Base-by-base conservation (phyloP, 1,140 invertebrate species). In the Tetraneura akinire region DNA sequence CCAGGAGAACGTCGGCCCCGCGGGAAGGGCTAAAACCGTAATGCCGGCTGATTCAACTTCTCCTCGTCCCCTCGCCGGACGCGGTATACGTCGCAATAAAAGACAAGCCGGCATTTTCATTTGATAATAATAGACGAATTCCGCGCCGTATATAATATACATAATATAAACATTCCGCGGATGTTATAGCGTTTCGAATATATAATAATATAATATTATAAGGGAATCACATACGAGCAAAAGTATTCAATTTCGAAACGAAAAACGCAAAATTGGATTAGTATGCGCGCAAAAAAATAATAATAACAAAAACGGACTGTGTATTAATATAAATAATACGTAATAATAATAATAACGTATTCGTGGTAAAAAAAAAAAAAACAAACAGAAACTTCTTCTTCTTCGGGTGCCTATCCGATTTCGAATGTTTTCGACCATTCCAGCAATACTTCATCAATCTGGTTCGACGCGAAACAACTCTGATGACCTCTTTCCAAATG, bases 81-180 rank as follows among this genome's bases (percentile, higher is more conserved):
- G n/a, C 21, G n/a, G n/a, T n/a, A n/a, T 55, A 55, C 51, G n/a
- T 32, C 26, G 47, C 29, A 32, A 74, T 55, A 23, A 57, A 55
- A 57, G 26, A 74, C 26, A 55, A 68, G 57, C 51, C 21, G 23
- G 13, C 14, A 53, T 37, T 74, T 37, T 21, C 32, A 45, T 76
- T 53, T 37, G 55, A 32, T 57, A 76, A 76, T 76, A 76, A 55
- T 42, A 55, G 51, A 37, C 21, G 37, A 57, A 76, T 55, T 57
- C 73, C 73, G 23, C n/a, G 13, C 21, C 32, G 29, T 37, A 42
- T 37, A 37, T 37, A 4, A n/a, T 37, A 37, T 37, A 37, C 8
- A 37, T 37, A 4, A 37, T 37, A 8, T 37, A 37, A 32, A 21
- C 73, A 76, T 76, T 55, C 73, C 70, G 32, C 8, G 32, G 3